Percentiles rank a stretch among this genome's conserved stretches.
phyloP scores from a whole-genome alignment of 2,888 invertebrate genomes.

The Eristalinus sepulchralis region DNA sequence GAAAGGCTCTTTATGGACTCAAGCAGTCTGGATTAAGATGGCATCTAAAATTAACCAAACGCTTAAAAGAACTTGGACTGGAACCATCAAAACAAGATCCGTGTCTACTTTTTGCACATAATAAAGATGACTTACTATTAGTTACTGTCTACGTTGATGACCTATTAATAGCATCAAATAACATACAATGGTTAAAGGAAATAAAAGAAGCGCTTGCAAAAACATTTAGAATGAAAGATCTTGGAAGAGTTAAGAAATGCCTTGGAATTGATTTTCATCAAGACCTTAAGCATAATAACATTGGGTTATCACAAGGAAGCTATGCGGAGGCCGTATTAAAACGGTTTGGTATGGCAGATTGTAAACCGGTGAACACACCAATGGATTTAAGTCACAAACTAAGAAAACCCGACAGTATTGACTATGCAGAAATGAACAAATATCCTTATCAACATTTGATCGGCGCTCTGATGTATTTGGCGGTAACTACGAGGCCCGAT shows the following conservation, averaged over 20 bases:
- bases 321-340: no score
- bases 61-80: constrained; percentile 50
- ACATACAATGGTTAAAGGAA: constrained; percentile 31
- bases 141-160: constrained; percentile 68
- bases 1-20: constrained; percentile 58
- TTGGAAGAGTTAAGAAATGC: not conserved
- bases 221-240: constrained; percentile 61
- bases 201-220: constrained; percentile 39
- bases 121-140: constrained; percentile 49
- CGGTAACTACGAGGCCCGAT: constrained; percentile 59
- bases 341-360: no score
- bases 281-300: not conserved
- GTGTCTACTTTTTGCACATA: constrained; percentile 51
- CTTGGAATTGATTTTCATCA: not conserved
- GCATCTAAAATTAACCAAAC: constrained; percentile 39
- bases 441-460: constrained; percentile 7
- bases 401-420: not conserved
- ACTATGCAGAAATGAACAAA: no score
- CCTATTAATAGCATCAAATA: constrained; percentile 63
- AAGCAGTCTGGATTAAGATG: constrained; percentile 61
- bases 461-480: constrained; percentile 4
- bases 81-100: constrained; percentile 57
- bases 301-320: not conserved
- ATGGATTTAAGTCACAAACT: not conserved
- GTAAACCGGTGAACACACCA: no score